These are phyloP conservation scores for Microtus montanus DNA, from an alignment of 2,113 vertebrate genomes.

Conservation along the genomic window DNA sequence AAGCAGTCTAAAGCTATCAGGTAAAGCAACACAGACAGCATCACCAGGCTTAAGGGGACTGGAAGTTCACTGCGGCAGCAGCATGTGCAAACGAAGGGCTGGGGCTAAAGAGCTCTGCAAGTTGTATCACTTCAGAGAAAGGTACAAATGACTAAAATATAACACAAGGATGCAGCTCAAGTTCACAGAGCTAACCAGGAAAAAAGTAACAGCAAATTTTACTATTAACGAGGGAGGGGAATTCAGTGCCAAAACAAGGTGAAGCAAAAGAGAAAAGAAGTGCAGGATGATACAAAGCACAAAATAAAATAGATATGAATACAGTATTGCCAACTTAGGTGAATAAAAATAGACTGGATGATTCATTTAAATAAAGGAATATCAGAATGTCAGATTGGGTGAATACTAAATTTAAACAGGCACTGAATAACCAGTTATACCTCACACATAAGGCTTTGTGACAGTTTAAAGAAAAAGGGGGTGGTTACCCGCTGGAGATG, in stretches of 20 bases:
- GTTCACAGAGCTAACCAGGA: neutral
- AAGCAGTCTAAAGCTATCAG: neutral
- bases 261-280: neutral
- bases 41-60: neutral
- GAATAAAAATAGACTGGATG: neutral
- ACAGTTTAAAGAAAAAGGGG: neutral
- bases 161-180: neutral
- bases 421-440: neutral
- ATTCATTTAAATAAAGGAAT: neutral
- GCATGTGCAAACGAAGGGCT: accelerated
- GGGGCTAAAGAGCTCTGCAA: too few relatives aligned
- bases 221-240: neutral
- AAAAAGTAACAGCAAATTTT: neutral
- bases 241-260: neutral
- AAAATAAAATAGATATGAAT: neutral
- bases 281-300: neutral
- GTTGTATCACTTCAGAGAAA: neutral
- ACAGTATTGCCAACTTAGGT: neutral
- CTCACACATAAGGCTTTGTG: accelerated
- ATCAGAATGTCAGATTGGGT: neutral
- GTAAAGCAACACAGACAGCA: neutral
- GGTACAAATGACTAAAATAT: neutral
- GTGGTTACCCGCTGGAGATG: neutral
- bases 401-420: neutral
- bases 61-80: too few relatives aligned